Evolutionary conservation across 2,888 invertebrate species (phyloP).

Genomic region (Cryptus armator): DNA sequence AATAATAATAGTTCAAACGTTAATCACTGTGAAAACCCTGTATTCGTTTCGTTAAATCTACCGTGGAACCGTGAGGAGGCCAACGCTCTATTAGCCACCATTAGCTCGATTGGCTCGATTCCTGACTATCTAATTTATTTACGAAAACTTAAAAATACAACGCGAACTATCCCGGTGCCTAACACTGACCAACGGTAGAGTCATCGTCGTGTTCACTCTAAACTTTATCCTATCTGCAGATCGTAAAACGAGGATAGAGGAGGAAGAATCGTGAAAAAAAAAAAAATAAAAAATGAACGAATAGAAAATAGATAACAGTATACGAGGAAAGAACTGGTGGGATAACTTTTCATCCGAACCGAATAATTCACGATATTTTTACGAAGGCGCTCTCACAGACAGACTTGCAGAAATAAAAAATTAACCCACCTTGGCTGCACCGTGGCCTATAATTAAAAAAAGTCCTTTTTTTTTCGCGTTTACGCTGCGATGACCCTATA

Average conservation of each 20-base stretch:
- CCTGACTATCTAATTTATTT: constrained; percentile 58
- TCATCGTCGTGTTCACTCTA: constrained; percentile 47
- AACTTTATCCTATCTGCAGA: neutral
- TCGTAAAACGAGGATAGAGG: constrained; percentile 9
- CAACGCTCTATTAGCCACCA: constrained; percentile 36
- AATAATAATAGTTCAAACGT: constrained; percentile 46
- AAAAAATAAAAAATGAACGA: constrained; percentile 47
- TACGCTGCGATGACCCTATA: constrained; percentile 72
- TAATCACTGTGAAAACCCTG: constrained; percentile 69
- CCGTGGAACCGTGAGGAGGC: constrained; percentile 36
- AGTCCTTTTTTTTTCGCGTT: constrained; percentile 47
- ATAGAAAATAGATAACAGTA: constrained; percentile 25
- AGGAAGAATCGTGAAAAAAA: constrained; percentile 30
- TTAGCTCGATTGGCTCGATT: constrained; percentile 43
- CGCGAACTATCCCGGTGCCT: constrained; percentile 47
- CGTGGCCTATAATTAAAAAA: constrained; percentile 74
- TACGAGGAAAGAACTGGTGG: constrained; percentile 39
- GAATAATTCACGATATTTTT: constrained; percentile 10
- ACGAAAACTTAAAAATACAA: constrained; percentile 31
- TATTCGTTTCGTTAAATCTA: constrained; percentile 69
- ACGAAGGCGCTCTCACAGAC: constrained; percentile 1
- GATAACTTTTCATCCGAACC: constrained; percentile 9
- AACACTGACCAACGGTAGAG: constrained; percentile 67
- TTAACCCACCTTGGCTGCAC: constrained; percentile 81
- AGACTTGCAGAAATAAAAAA: constrained; percentile 70